Percentiles rank a stretch among this genome's conserved stretches.
phyloP scores from a whole-genome alignment of 2,888 invertebrate genomes.

The Chrysina gloriosa region DNA sequence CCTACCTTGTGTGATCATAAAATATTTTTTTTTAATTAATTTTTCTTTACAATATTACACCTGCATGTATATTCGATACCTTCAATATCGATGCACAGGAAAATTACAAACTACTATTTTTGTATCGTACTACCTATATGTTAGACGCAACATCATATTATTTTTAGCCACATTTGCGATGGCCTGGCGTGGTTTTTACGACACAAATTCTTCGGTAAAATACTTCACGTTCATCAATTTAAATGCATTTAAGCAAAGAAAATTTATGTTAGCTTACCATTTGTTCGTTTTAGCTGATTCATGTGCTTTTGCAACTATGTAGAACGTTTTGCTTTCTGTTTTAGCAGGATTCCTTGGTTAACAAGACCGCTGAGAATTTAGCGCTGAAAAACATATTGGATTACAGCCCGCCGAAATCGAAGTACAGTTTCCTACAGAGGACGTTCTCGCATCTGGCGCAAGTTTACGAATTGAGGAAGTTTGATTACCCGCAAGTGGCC shows the following conservation, averaged over 20 bases:
- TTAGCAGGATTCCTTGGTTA: conserved; percentile 75
- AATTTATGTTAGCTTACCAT: no score
- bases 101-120: conserved; percentile 17
- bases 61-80: no score
- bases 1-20: no score
- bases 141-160: conserved; percentile 43
- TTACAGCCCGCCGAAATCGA: conserved; percentile 68
- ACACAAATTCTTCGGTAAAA: conserved; percentile 43
- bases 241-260: no score
- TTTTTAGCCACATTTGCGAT: conserved; percentile 53
- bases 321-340: conserved; percentile 55
- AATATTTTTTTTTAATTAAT: no score
- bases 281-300: no score
- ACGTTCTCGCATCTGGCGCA: conserved; percentile 76
- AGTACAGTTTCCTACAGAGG: conserved; percentile 71
- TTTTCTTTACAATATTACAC: no score
- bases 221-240: no score
- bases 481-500: conserved; percentile 76
- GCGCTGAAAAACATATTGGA: conserved; percentile 72
- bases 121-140: conserved; percentile 27
- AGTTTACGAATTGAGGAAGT: conserved; percentile 73
- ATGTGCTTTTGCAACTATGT: no score
- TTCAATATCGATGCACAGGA: neutral
- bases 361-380: conserved; percentile 65
- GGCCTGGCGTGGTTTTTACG: conserved; percentile 54